Percentiles rank a stretch among this genome's conserved stretches.
Evolutionary conservation across 92 coral and sea anemone species (phyloP).

Genomic region (Micromussa lordhowensis): DNA sequence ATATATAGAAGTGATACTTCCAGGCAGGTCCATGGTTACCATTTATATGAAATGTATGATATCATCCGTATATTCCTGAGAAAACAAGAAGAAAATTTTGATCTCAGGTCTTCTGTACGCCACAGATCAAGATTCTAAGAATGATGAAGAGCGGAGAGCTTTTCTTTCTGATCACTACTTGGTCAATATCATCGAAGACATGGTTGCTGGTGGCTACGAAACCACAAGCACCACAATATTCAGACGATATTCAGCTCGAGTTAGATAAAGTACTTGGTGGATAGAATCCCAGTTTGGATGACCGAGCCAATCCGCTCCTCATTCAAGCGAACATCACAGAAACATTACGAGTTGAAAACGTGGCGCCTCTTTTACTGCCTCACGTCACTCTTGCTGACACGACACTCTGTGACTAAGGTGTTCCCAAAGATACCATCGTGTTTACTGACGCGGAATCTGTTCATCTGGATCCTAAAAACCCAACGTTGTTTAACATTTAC

Average conservation of each 20-base stretch:
- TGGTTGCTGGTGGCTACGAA: conserved; percentile 61
- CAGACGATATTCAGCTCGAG: conserved; percentile 53
- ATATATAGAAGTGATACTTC: too few relatives aligned
- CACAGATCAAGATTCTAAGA: not conserved
- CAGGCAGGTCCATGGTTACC: too few relatives aligned
- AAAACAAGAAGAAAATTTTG: conserved; percentile 38
- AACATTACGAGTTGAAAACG: conserved; percentile 50
- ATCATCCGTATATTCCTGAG: too few relatives aligned
- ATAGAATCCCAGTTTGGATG: conserved; percentile 35
- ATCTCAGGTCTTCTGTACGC: conserved; percentile 28
- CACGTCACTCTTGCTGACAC: too few relatives aligned
- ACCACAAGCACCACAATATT: conserved; percentile 57
- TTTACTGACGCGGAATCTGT: too few relatives aligned
- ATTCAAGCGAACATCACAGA: conserved; percentile 54
- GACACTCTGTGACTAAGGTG: too few relatives aligned
- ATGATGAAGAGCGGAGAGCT: conserved; percentile 24
- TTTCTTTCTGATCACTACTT: conserved; percentile 42
- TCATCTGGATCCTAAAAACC: too few relatives aligned
- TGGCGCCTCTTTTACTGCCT: too few relatives aligned
- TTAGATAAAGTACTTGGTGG: conserved; percentile 39
- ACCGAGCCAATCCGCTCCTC: conserved; percentile 52
- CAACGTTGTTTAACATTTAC: too few relatives aligned
- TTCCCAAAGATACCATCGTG: too few relatives aligned
- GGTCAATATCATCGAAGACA: conserved; percentile 42
- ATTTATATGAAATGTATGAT: too few relatives aligned